Conservation (phyloP, 2,888 invertebrate species). For the Drosophila sordidula region DNA sequence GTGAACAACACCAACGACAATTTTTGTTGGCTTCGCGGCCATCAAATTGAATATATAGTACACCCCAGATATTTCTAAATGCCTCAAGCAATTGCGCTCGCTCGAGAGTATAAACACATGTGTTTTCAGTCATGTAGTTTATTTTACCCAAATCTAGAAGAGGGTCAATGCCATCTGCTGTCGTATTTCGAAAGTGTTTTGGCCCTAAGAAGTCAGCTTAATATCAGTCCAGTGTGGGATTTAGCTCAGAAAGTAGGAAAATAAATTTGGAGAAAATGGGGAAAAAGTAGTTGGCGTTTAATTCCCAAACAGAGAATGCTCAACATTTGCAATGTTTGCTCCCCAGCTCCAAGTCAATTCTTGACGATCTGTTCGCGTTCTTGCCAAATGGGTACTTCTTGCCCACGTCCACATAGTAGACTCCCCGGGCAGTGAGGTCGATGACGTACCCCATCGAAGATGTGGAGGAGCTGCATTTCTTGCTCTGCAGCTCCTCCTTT, state of each 20-base stretch:
- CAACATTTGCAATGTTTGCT: not conserved
- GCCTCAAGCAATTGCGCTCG: not conserved
- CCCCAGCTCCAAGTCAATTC: not conserved
- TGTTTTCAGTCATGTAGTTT: constrained; percentile 38
- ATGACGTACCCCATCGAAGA: constrained; percentile 7
- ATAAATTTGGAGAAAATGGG: too few relatives aligned
- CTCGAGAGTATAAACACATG: constrained; percentile 20
- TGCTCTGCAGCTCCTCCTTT: not conserved
- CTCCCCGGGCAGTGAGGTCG: not conserved
- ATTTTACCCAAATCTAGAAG: constrained; percentile 46
- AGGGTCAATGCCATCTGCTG: constrained; percentile 56
- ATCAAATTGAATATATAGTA: too few relatives aligned
- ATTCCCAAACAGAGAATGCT: too few relatives aligned
- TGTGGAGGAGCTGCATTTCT: not conserved
- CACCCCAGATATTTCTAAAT: not conserved
- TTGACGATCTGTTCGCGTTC: not conserved
- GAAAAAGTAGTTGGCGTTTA: too few relatives aligned
- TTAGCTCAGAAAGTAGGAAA: too few relatives aligned
- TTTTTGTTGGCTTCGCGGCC: too few relatives aligned
- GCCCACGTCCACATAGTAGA: constrained; percentile 4
- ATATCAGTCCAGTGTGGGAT: too few relatives aligned
- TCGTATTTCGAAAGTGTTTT: constrained; percentile 14
- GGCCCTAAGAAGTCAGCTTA: not conserved
- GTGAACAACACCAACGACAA: too few relatives aligned
- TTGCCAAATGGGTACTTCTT: not conserved